Conservation (phyloP, 2,113 vertebrate genomes). For the Nannospalax galili region DNA sequence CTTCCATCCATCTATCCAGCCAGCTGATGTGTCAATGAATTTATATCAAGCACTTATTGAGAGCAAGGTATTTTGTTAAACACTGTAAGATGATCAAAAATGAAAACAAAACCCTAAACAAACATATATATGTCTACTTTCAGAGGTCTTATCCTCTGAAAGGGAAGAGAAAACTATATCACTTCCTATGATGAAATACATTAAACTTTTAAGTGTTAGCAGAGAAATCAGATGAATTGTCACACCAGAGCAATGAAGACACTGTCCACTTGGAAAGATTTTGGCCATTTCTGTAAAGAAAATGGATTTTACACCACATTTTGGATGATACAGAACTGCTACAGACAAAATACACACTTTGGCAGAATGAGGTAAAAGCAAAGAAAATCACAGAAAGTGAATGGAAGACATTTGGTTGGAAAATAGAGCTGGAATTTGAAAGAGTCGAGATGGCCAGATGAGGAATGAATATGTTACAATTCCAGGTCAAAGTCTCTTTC, state of each 20-base stretch:
- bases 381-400: conserved; percentile 5
- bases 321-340: not conserved
- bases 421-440: not conserved
- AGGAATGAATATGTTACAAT: not conserved
- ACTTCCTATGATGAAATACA: not conserved
- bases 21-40: not conserved
- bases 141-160: not conserved
- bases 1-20: not conserved
- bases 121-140: not conserved
- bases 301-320: not conserved
- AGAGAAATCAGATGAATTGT: not conserved
- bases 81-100: not conserved
- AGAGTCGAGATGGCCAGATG: not conserved
- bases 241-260: not conserved
- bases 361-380: not conserved
- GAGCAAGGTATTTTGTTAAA: conserved; percentile 32
- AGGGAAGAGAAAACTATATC: not conserved
- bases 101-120: not conserved
- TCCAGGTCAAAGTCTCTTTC: not conserved
- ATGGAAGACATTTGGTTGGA: not conserved
- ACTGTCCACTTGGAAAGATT: not conserved
- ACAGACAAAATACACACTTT: not conserved
- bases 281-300: not conserved
- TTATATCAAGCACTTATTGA: not conserved
- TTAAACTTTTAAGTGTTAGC: not conserved